phyloP scores from a whole-genome alignment of 2,113 vertebrate species.

The Irena cyanogastra region DNA sequence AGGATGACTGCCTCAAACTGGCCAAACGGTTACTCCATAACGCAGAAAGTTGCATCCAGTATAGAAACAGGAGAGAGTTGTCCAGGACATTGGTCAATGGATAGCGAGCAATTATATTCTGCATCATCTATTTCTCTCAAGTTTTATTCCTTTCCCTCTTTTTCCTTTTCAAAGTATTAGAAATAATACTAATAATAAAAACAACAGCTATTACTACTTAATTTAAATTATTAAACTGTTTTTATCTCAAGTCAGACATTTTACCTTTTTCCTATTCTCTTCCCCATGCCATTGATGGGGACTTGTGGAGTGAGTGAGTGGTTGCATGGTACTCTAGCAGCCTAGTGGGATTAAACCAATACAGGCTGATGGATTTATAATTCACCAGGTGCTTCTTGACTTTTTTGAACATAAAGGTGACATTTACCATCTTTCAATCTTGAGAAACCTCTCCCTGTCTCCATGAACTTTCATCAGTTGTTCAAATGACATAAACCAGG shows the following conservation, averaged over 20 bases:
- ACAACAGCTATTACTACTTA: neutral
- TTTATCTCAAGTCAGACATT: neutral
- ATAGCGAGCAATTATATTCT: neutral
- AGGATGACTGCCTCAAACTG: rapidly evolving
- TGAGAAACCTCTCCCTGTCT: neutral
- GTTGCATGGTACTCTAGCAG: neutral
- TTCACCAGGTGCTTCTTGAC: neutral
- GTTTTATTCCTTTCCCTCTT: neutral
- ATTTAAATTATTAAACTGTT: neutral
- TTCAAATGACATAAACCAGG: neutral
- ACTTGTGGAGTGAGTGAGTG: neutral
- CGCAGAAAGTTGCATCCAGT: rapidly evolving
- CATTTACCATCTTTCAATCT: neutral
- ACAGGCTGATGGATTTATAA: neutral
- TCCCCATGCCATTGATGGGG: rapidly evolving
- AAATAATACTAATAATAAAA: neutral
- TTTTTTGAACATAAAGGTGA: neutral
- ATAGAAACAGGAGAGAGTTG: neutral
- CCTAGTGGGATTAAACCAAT: neutral
- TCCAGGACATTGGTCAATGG: neutral
- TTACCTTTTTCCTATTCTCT: neutral
- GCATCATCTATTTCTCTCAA: neutral
- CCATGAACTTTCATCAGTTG: neutral
- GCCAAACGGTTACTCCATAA: neutral
- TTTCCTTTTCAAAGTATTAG: neutral